phyloP scores from a whole-genome alignment of 2,888 invertebrate species.

The Tuta absoluta region DNA sequence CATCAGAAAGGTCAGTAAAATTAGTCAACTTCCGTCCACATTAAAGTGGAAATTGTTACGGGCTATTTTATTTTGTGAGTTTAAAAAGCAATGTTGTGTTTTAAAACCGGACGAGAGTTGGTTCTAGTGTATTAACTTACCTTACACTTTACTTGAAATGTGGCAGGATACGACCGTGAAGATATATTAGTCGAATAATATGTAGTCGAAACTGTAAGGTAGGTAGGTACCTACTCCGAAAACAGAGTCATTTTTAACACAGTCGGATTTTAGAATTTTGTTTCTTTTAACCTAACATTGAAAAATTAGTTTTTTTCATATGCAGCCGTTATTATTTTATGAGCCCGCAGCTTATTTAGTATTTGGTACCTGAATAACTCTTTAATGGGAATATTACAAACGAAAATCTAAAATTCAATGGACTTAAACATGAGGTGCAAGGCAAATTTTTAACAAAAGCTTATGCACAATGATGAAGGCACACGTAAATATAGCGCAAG shows the following conservation, averaged over 20 bases:
- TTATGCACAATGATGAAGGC: too few relatives aligned
- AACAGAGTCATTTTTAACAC: background rate
- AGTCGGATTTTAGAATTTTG: background rate
- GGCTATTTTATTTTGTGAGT: constrained; percentile 58
- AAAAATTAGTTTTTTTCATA: too few relatives aligned
- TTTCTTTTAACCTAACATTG: background rate
- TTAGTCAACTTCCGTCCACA: constrained; percentile 60
- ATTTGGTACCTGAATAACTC: too few relatives aligned
- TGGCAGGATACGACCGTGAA: constrained; percentile 32
- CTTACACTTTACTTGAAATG: constrained; percentile 33
- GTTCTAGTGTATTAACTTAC: constrained; percentile 42
- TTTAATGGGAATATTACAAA: too few relatives aligned
- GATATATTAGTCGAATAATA: constrained; percentile 21
- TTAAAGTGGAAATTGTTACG: constrained; percentile 65
- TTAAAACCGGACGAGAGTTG: constrained; percentile 45
- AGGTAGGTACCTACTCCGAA: constrained; percentile 36
- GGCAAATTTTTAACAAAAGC: too few relatives aligned
- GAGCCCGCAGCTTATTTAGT: too few relatives aligned
- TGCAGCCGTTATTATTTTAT: too few relatives aligned
- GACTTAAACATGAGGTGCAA: too few relatives aligned
- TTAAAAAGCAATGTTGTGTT: constrained; percentile 71
- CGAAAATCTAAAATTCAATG: too few relatives aligned
- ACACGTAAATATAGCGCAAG: too few relatives aligned
- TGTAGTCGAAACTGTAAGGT: constrained; percentile 31
- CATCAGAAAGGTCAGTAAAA: constrained; percentile 48